Evolutionary conservation across 2,888 invertebrate species (phyloP).

Genomic region (Cynaeus angustus): DNA sequence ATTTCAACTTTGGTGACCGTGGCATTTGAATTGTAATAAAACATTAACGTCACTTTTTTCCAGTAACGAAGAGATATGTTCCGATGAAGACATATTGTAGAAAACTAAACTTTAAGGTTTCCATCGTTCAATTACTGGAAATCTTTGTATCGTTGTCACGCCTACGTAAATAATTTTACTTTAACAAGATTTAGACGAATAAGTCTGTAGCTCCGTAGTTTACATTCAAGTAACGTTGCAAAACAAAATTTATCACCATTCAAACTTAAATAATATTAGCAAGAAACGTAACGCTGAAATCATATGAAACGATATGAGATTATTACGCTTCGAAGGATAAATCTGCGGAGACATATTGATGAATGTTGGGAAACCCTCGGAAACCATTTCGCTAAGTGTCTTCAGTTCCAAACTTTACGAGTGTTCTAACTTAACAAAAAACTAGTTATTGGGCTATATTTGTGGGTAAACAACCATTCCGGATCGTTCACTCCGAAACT

Average conservation of each 20-base stretch:
- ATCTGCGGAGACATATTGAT: constrained; percentile 40
- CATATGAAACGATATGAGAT: constrained; percentile 37
- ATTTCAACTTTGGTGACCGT: constrained; percentile 55
- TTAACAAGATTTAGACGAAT: constrained; percentile 31
- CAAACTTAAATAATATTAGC: constrained; percentile 20
- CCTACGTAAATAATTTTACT: constrained; percentile 42
- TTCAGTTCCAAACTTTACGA: constrained; percentile 22
- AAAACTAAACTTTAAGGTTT: constrained; percentile 36
- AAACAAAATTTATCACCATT: constrained; percentile 42
- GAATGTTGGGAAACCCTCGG: constrained; percentile 12
- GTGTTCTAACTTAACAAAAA: constrained; percentile 15
- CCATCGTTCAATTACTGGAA: constrained; percentile 23
- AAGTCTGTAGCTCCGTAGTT: constrained; percentile 7
- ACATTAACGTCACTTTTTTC: constrained; percentile 27
- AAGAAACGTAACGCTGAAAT: constrained; percentile 29
- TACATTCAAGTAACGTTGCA: constrained; percentile 22
- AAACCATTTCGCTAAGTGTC: constrained; percentile 29
- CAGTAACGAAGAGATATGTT: constrained; percentile 29
- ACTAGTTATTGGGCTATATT: constrained; percentile 15
- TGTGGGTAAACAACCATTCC: constrained; percentile 24
- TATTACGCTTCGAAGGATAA: constrained; percentile 34
- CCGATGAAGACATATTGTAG: constrained; percentile 11
- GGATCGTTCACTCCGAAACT: constrained; percentile 1
- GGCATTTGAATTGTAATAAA: constrained; percentile 46
- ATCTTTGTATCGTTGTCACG: constrained; percentile 38